Conservation (phyloP, 2,888 invertebrate species). For the Barypeithes pellucidus region DNA sequence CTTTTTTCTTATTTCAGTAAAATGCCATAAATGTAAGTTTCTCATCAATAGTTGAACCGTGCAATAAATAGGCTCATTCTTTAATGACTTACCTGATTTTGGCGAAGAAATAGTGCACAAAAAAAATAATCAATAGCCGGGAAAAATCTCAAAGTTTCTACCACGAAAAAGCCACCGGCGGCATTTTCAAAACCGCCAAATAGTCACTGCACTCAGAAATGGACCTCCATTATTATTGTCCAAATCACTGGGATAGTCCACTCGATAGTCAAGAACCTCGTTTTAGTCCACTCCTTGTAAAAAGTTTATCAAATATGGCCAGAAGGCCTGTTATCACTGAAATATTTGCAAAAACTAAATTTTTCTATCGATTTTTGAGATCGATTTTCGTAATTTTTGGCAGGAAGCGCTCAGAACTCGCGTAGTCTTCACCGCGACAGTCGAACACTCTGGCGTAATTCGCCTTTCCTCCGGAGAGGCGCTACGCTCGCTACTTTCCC, state of each 20-base stretch:
- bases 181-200: slow-evolving; percentile 6
- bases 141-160: slow-evolving; percentile 15
- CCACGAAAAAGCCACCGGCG: slow-evolving; percentile 2
- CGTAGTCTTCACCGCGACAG: slow-evolving; percentile 64
- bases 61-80: too few relatives aligned
- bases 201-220: slow-evolving; percentile 9
- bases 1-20: too few relatives aligned
- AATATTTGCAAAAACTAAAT: slow-evolving; percentile 44
- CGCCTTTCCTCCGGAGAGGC: slow-evolving; percentile 62
- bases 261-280: neutral
- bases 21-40: too few relatives aligned
- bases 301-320: slow-evolving; percentile 11
- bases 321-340: slow-evolving; percentile 22
- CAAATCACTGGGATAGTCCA: slow-evolving; percentile 7
- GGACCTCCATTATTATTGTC: neutral
- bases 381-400: slow-evolving; percentile 66
- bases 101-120: slow-evolving; percentile 23
- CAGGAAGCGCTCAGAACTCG: slow-evolving; percentile 63
- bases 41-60: too few relatives aligned
- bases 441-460: slow-evolving; percentile 65
- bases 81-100: slow-evolving; percentile 13
- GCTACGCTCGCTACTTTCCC: slow-evolving; percentile 59
- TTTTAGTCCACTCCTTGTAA: slow-evolving; percentile 5
- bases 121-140: slow-evolving; percentile 20
- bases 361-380: slow-evolving; percentile 61